Evolutionary conservation across 2,113 vertebrate species (phyloP), one percentile per base, ranked within the genome.

Genomic region (Cavia aperea): DNA sequence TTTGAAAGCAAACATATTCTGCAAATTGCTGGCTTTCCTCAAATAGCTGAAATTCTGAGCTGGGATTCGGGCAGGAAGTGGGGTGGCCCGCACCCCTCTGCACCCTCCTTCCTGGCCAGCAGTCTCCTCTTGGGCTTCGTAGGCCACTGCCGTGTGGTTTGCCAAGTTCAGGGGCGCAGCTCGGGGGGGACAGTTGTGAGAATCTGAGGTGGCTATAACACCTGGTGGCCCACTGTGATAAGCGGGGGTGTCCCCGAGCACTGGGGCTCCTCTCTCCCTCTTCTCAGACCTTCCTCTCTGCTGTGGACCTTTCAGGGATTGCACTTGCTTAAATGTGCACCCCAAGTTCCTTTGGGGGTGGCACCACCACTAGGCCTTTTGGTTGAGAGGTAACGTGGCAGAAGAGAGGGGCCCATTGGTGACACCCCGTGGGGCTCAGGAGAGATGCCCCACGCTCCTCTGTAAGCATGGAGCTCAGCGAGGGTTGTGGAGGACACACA

Each of bases 401-500:
- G 39, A 39, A 39, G 49, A 65, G 63, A 86, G 46, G 46, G 56
- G 1, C 6, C 39, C 15, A 10, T n/a, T 29, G 13, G 56, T 0
- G 33, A 18, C 18, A 1, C 24, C 3, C 8, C 11, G 14, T 7
- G 24, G 81, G 68, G 15, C 10, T 21, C n/a, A 14, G 46, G 39
- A 16, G 16, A 19, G 46, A 46, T 43, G 31, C 39, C 2, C 12
- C 26, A 24, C 8, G 10, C 24, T 49, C 33, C 54, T 10, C 13
- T 14, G 11, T 33, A 2, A 4, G 56, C 14, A 3, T 4, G 18
- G 81, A 31, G 18, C 62, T 56, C 16, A 3, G 26, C 9, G 46
- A 1, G 7, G 5, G 14, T 9, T 0, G 39, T 3, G 1, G 0
- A 19, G 23, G 29, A 11, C 9, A 4, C 18, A 16, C 6, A 31